These are phyloP conservation scores for Gymnoscopelus microlampas DNA, from an alignment of 2,797 vertebrate genomes.

Conservation along the genomic window DNA sequence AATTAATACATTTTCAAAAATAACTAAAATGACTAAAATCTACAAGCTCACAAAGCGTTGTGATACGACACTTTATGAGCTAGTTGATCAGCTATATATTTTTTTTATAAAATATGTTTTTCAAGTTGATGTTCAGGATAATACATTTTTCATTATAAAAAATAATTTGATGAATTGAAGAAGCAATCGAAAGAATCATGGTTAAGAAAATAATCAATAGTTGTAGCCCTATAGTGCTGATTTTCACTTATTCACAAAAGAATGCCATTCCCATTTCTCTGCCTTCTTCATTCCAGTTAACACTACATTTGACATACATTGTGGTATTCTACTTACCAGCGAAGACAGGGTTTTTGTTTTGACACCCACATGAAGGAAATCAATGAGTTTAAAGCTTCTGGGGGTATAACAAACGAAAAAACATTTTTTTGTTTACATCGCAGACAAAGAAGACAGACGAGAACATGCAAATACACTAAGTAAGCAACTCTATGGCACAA, in stretches of 20 bases:
- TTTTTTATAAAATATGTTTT: too few relatives aligned
- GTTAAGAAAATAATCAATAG: not conserved
- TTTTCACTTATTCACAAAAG: not conserved
- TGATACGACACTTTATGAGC: too few relatives aligned
- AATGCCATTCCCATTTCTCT: not conserved
- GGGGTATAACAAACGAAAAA: constrained; percentile 41
- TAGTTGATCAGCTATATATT: too few relatives aligned
- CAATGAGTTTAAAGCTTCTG: constrained; percentile 27
- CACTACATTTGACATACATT: too few relatives aligned
- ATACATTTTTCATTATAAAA: too few relatives aligned
- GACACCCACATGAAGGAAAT: constrained; percentile 40
- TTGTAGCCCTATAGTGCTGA: not conserved
- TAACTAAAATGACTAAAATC: too few relatives aligned
- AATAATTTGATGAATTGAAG: too few relatives aligned
- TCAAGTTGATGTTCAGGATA: too few relatives aligned
- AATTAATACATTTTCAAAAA: too few relatives aligned
- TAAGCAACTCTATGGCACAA: constrained; percentile 33
- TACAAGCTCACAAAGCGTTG: too few relatives aligned
- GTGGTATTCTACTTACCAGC: not conserved
- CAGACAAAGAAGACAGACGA: constrained; percentile 16
- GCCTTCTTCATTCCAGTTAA: not conserved
- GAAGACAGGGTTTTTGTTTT: constrained; percentile 8
- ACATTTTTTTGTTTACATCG: constrained; percentile 21
- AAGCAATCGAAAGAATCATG: too few relatives aligned
- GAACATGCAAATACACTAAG: constrained; percentile 13